Evolutionary conservation across 2,797 vertebrate species (phyloP).

Genomic region (Helostoma temminkii): DNA sequence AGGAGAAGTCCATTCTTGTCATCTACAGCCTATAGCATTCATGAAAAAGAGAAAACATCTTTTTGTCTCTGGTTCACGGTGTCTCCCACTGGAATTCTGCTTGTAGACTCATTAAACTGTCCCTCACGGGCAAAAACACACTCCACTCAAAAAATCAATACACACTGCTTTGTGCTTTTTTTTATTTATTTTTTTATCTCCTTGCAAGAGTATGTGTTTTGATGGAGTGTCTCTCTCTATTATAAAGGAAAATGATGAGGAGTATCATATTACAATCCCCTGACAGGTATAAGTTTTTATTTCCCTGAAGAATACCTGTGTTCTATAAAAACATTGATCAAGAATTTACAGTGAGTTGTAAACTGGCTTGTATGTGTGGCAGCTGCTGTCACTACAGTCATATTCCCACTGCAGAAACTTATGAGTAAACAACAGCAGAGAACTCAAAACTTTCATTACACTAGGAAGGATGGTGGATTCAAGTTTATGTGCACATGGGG

Average conservation of each 20-base stretch:
- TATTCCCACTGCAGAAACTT: slow-evolving; percentile 43
- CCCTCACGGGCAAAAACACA: slow-evolving; percentile 79
- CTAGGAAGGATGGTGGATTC: slow-evolving; percentile 43
- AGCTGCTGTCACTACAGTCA: slow-evolving; percentile 48
- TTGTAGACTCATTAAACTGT: slow-evolving; percentile 85
- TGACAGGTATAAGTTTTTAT: slow-evolving; percentile 72
- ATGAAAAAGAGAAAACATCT: slow-evolving; percentile 71
- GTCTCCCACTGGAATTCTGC: slow-evolving; percentile 71
- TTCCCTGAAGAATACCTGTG: slow-evolving; percentile 69
- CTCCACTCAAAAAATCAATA: slow-evolving; percentile 83
- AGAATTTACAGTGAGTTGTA: slow-evolving; percentile 68
- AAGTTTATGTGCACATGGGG: slow-evolving; percentile 18
- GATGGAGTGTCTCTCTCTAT: slow-evolving; percentile 72
- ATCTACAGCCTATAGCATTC: slow-evolving; percentile 54
- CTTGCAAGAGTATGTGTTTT: slow-evolving; percentile 64
- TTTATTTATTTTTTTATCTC: neutral
- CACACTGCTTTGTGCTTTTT: slow-evolving; percentile 57
- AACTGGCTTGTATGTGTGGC: slow-evolving; percentile 47
- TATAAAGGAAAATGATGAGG: slow-evolving; percentile 75
- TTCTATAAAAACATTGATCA: slow-evolving; percentile 70
- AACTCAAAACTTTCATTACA: slow-evolving; percentile 37
- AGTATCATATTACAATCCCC: slow-evolving; percentile 69
- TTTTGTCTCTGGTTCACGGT: slow-evolving; percentile 70
- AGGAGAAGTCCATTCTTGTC: slow-evolving; percentile 58
- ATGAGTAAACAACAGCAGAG: slow-evolving; percentile 34